These are phyloP conservation scores for Branchellion lobata DNA, from an alignment of 2,888 invertebrate genomes.

Conservation along the genomic window DNA sequence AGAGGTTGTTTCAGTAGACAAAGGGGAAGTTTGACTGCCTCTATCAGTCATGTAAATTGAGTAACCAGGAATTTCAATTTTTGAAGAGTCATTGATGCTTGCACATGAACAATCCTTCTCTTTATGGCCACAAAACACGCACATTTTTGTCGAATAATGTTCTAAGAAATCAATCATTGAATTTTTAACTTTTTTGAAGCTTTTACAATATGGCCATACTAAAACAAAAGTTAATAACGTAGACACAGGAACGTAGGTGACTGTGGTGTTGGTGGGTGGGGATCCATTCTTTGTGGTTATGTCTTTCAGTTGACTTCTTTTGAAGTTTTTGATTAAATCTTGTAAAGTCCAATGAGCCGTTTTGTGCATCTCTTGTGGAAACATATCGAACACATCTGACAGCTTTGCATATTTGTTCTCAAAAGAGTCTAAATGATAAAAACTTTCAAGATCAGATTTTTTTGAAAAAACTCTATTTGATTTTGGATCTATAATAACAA, in stretches of 20 bases:
- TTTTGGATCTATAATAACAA: slow-evolving; percentile 46
- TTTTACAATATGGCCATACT: slow-evolving; percentile 48
- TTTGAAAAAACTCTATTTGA: slow-evolving; percentile 41
- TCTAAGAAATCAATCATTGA: slow-evolving; percentile 44
- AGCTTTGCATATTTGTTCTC: slow-evolving; percentile 48
- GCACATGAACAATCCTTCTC: too few species aligned
- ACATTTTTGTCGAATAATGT: slow-evolving; percentile 44
- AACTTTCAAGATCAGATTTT: neutral
- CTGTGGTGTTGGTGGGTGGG: slow-evolving; percentile 32
- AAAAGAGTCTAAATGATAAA: slow-evolving; percentile 42
- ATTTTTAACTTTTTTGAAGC: slow-evolving; percentile 43
- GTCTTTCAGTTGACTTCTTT: slow-evolving; percentile 14
- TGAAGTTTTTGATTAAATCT: slow-evolving; percentile 39
- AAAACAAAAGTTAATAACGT: slow-evolving; percentile 47
- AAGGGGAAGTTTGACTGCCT: too few species aligned
- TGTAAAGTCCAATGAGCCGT: slow-evolving; percentile 43
- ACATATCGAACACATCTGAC: slow-evolving; percentile 42
- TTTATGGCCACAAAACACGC: slow-evolving; percentile 46
- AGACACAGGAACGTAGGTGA: slow-evolving; percentile 46
- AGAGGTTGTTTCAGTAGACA: too few species aligned
- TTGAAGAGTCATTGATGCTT: too few species aligned
- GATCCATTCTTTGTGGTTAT: neutral
- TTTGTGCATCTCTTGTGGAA: slow-evolving; percentile 37
- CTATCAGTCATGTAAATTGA: too few species aligned
- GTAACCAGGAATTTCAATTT: too few species aligned